phyloP scores from a whole-genome alignment of 1,140 invertebrate species.

The Drosophila kohkoa region DNA sequence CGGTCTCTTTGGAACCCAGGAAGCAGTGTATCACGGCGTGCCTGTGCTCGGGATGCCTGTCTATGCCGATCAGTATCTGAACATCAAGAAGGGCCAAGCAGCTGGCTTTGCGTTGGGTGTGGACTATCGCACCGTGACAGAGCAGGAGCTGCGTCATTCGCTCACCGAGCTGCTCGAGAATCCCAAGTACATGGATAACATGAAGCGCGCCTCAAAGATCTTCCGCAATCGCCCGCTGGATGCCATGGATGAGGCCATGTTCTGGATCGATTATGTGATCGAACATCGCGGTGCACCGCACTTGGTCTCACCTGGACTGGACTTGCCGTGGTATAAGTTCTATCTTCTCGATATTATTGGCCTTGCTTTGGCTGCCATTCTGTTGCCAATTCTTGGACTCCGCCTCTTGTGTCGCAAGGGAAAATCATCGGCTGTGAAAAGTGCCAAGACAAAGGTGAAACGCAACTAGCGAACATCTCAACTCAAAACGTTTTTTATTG shows the following conservation, averaged over 20 bases:
- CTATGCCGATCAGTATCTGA: slow-evolving; percentile 86
- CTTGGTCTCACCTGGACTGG: slow-evolving; percentile 86
- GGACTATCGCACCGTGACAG: slow-evolving; percentile 70
- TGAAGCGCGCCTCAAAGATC: slow-evolving; percentile 82
- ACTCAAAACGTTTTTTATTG: neutral
- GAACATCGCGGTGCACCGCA: slow-evolving; percentile 86
- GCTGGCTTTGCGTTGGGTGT: slow-evolving; percentile 60
- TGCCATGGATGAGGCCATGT: slow-evolving; percentile 86
- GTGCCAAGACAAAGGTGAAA: slow-evolving; percentile 40
- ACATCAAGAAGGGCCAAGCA: slow-evolving; percentile 54
- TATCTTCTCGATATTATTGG: slow-evolving; percentile 87
- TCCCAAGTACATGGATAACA: slow-evolving; percentile 82
- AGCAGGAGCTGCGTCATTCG: slow-evolving; percentile 73
- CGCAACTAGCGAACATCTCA: slow-evolving; percentile 30
- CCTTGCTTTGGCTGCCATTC: slow-evolving; percentile 19
- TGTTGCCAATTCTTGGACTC: slow-evolving; percentile 49
- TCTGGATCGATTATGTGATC: slow-evolving; percentile 88
- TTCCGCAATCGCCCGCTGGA: slow-evolving; percentile 86
- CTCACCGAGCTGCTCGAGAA: slow-evolving; percentile 85
- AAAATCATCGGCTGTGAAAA: slow-evolving; percentile 9
- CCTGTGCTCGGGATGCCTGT: slow-evolving; percentile 88
- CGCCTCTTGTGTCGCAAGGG: slow-evolving; percentile 16
- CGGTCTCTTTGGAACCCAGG: slow-evolving; percentile 87
- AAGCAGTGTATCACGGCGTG: slow-evolving; percentile 87
- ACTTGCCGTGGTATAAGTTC: slow-evolving; percentile 87